Base-by-base conservation (phyloP, 2,888 invertebrate species). In the Metacarcinus magister region DNA sequence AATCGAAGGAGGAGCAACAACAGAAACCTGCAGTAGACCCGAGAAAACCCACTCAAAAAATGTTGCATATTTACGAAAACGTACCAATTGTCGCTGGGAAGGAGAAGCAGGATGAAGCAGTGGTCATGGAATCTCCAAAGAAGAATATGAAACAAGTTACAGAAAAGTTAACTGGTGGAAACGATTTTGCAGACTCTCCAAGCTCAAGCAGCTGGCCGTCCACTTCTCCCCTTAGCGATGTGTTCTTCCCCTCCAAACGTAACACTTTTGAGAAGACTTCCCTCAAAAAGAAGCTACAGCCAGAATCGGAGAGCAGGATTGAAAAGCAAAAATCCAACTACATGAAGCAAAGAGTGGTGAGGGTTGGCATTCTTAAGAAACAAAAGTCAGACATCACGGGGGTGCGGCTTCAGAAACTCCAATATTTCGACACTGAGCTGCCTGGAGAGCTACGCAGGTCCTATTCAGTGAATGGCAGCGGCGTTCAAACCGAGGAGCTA, bases 361-460 rank as follows among this genome's bases (percentile, higher is more conserved):
- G 96, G 23, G 96, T 96, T 28, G 94, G 96, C n/a, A 96, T 95
- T 46, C 87, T 96, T 8, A 96, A 96, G 54, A 96, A 96, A 44
- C 96, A 96, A 46, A 95, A 96, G 19, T 96, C 96, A 32, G 96
- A 96, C 87, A 94, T 96, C 46, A 96, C 96, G 19, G 96, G 96
- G 23, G 96, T 96, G n/a, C 75, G 95, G 54, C 92, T 96, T n/a
- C 95, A 96, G 60, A 96, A 96, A 75, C 95, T 95, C n/a, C 94
- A 95, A 28, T 96, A 95, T 92, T 96, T 95, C 44, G 95, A 95
- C 60, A 95, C 94, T 46, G 96, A 96, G 43, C 60, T 96, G 8
- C 95, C 96, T 7, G 95, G 95, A n/a, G 95, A 96, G 44, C 67
- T 94, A 44, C 32, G 95, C n/a, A 60, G 96, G 46, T 96, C 96